Evolutionary conservation across 2,888 invertebrate species (phyloP).

Genomic region (Deilephila elpenor): DNA sequence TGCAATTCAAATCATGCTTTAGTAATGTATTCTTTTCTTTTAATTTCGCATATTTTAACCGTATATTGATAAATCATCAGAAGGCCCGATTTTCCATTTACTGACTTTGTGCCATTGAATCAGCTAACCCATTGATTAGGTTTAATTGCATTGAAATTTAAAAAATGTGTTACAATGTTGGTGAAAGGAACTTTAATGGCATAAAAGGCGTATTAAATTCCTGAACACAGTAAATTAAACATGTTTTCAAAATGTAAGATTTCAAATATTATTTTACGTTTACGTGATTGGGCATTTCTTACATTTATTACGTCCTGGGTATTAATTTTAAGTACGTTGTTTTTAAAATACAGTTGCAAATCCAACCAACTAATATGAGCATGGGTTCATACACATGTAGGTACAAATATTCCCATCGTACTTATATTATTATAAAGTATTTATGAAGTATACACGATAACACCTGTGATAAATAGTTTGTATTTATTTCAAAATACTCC

Average conservation of each 20-base stretch:
- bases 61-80: background rate
- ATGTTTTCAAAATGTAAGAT: background rate
- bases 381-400: too few relatives aligned
- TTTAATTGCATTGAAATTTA: background rate
- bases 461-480: too few relatives aligned
- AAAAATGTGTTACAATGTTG: background rate
- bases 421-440: too few relatives aligned
- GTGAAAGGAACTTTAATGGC: constrained; percentile 3
- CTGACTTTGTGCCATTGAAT: background rate
- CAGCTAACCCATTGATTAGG: background rate
- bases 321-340: background rate
- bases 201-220: background rate
- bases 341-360: background rate
- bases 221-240: background rate
- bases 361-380: background rate
- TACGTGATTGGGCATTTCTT: background rate
- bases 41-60: background rate
- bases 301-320: background rate
- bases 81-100: background rate
- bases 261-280: background rate
- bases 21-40: background rate
- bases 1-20: background rate
- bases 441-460: too few relatives aligned
- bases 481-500: too few relatives aligned
- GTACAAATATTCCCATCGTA: too few relatives aligned